Base-by-base conservation (phyloP, 2,888 invertebrate species). In the Apotomis betuletana region DNA sequence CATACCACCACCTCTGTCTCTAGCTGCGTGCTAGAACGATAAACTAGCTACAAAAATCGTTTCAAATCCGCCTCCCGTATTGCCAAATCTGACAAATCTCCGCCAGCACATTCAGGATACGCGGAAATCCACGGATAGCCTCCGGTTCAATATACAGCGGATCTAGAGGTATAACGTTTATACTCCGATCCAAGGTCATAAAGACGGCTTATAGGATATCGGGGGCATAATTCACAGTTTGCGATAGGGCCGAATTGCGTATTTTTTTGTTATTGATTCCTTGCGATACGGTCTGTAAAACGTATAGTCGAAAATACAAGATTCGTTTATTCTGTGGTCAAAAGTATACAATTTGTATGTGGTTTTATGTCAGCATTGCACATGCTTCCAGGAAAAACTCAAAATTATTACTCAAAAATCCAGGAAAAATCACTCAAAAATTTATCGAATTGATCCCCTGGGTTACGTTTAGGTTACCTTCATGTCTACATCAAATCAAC, bases 161-260 rank as follows among this genome's bases (percentile, higher is more conserved):
- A 65, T 65, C 65, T 55, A n/a, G 5, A 65, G 65, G 54, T 89
- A 89, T 88, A 88, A 89, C 85, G 89, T 90, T 84, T 90, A 90
- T 90, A 86, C 79, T 82, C 49, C 81, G 78, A 87, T 87, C 86
- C 85, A 69, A 76, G 83, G 84, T 83, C 82, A 86, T 89, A 89
- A 89, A 87, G 78, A 77, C 83, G 84, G 80, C 85, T 89, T 86
- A 84, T 78, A 73, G 77, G 81, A 82, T 80, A 79, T 74, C 70
- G 73, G 69, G 73, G 75, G 80, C 74, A 83, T 83, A 83, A 83
- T 80, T 83, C 79, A 79, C 79, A 79, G 80, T 79, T 77, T 78
- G 79, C 77, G 74, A 77, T 13, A 15, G 27, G 27, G 46, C 69
- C 77, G 77, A 82, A 85, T 80, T 77, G 77, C 74, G 73, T 77